phyloP scores from a whole-genome alignment of 2,113 vertebrate genomes.

The Periophthalmus modestus region DNA sequence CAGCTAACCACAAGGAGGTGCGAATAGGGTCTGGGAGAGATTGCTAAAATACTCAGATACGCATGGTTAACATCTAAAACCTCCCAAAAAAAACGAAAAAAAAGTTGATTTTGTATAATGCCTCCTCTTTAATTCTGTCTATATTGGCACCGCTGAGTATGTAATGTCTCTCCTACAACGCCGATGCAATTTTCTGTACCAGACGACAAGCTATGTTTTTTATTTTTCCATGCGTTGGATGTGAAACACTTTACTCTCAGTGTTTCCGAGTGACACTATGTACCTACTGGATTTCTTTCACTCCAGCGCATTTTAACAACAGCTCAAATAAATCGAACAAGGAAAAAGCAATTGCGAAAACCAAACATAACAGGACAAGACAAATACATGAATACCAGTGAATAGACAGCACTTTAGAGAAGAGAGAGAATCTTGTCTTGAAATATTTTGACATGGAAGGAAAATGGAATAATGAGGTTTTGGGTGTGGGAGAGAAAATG shows the following conservation, averaged over 20 bases:
- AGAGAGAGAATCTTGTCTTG: neutral
- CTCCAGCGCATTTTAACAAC: neutral
- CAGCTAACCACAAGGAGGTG: too few species aligned
- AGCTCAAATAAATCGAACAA: conserved; percentile 2
- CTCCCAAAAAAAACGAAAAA: too few species aligned
- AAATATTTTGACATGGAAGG: neutral
- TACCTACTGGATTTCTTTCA: conserved; percentile 10
- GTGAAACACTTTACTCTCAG: neutral
- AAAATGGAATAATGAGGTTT: neutral
- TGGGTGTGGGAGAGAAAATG: neutral
- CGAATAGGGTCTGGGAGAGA: too few species aligned
- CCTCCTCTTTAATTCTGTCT: neutral
- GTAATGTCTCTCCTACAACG: neutral
- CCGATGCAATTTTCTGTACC: neutral
- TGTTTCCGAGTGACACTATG: neutral
- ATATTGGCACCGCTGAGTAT: neutral
- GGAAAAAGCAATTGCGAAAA: conserved; percentile 7
- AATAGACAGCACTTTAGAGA: neutral
- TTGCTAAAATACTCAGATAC: too few species aligned
- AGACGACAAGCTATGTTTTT: neutral
- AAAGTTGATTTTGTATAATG: too few species aligned
- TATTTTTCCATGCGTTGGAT: neutral
- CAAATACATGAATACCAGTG: neutral
- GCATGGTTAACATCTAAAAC: too few species aligned
- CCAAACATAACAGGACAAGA: conserved; percentile 1